Evolutionary conservation across 2,888 invertebrate genomes (phyloP).

Genomic region (Pyrrhosoma nymphula): DNA sequence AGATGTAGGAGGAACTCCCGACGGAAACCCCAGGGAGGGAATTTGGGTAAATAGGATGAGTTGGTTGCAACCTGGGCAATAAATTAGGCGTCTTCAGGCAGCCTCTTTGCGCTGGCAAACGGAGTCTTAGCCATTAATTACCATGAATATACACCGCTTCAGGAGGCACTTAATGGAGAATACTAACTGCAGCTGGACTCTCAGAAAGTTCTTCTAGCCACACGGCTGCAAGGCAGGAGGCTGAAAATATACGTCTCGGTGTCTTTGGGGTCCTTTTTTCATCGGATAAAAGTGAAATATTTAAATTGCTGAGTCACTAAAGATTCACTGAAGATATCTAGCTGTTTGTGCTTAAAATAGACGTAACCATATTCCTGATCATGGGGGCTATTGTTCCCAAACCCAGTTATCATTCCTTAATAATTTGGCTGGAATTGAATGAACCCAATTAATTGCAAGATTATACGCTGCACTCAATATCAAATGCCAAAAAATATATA

Average conservation of each 20-base stretch:
- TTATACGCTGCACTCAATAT: too few relatives aligned
- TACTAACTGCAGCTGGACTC: not conserved
- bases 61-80: not conserved
- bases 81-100: not conserved
- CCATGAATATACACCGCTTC: not conserved
- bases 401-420: too few relatives aligned
- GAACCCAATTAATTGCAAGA: too few relatives aligned
- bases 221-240: not conserved
- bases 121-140: not conserved
- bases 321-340: too few relatives aligned
- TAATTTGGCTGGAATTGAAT: too few relatives aligned
- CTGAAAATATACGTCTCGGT: not conserved
- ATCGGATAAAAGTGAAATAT: too few relatives aligned
- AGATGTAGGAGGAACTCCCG: not conserved
- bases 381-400: too few relatives aligned
- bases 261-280: too few relatives aligned
- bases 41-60: not conserved
- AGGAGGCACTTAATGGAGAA: not conserved
- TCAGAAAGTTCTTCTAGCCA: not conserved
- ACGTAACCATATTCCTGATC: too few relatives aligned
- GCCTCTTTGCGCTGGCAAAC: not conserved
- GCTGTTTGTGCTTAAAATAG: too few relatives aligned
- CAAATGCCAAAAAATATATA: too few relatives aligned
- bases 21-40: not conserved
- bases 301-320: too few relatives aligned